These are phyloP conservation scores for Nowickia ferox DNA, from an alignment of 2,888 invertebrate genomes.

Conservation along the genomic window DNA sequence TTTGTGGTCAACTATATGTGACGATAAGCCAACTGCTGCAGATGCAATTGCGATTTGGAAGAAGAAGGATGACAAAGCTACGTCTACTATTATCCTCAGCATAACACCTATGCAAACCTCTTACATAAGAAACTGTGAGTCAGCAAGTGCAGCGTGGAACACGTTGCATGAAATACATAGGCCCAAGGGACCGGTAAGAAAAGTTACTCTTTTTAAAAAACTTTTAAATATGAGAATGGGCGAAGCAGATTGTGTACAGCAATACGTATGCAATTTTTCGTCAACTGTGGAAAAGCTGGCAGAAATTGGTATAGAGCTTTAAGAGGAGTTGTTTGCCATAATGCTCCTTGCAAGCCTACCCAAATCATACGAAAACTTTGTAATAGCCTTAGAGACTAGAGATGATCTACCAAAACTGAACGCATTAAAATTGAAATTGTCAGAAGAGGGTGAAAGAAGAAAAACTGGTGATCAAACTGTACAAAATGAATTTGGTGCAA, in stretches of 20 bases:
- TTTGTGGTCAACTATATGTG: no score
- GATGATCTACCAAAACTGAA: slow-evolving; percentile 58
- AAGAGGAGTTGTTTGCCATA: slow-evolving; percentile 60
- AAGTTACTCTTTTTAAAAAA: slow-evolving; percentile 62
- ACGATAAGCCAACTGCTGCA: no score
- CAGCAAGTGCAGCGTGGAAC: slow-evolving; percentile 56
- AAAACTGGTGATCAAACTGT: slow-evolving; percentile 19
- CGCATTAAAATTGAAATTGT: slow-evolving; percentile 60
- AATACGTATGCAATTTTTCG: slow-evolving; percentile 32
- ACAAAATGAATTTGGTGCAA: slow-evolving; percentile 33
- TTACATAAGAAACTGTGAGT: no score
- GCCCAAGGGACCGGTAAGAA: slow-evolving; percentile 63
- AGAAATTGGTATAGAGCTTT: slow-evolving; percentile 51
- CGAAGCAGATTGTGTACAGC: slow-evolving; percentile 40
- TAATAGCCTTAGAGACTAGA: slow-evolving; percentile 59
- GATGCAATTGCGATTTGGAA: no score
- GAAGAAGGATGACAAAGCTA: no score
- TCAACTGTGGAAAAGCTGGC: slow-evolving; percentile 51
- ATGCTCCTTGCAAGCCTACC: slow-evolving; percentile 65
- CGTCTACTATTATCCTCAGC: no score
- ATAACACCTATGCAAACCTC: no score
- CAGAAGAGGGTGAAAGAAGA: slow-evolving; percentile 59
- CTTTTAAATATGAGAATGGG: slow-evolving; percentile 40
- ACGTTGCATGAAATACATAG: slow-evolving; percentile 44
- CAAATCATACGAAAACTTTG: slow-evolving; percentile 66